Evolutionary conservation across 2,888 invertebrate genomes (phyloP), one percentile per base, ranked within the genome.

Genomic region (Sialis fuliginosa): DNA sequence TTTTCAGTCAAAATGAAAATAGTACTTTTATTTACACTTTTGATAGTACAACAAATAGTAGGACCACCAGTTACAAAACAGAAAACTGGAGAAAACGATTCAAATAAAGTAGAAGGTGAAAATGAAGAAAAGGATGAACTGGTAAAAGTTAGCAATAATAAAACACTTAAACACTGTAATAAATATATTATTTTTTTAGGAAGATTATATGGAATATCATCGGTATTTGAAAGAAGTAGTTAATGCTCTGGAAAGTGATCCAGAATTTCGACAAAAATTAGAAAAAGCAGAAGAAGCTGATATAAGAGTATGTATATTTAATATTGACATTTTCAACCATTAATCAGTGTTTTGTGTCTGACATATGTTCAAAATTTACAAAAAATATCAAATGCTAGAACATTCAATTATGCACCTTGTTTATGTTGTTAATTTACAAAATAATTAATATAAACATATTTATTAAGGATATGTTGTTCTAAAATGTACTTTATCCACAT

Each of bases 211-310:
- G 64, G 85, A 86, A 60, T 96, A 96, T 66, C 83, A 88, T 53
- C 70, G 87, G 40, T 96, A 96, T 61, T 66, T 96, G 40, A 79
- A 81, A 53, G 90, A 96, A 66, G 89, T 96, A 0, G 88, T 95
- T 0, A 79, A 84, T 57, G 80, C 85, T 0, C 64, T 96, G 31
- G 95, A 96, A 67, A 84, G 82, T 53, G 96, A 96, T 68, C 77
- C 80, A 1, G 79, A 81, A 6, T 92, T 92, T 58, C 74, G 81
- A 35, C 74, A 79, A 50, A 85, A 87, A 57, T 62, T 92, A 40
- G 83, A 88, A 59, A 81, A 81, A 53, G 88, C 89, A 1, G 72
- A 81, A 32, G 83, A 85, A 59, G 77, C 76, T 1, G 89, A 95
- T 60, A 89, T 95, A 53, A 74, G 81, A 60, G 89, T 89, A 67